phyloP scores from a whole-genome alignment of 2,113 vertebrate genomes.

The Seriola rivoliana region DNA sequence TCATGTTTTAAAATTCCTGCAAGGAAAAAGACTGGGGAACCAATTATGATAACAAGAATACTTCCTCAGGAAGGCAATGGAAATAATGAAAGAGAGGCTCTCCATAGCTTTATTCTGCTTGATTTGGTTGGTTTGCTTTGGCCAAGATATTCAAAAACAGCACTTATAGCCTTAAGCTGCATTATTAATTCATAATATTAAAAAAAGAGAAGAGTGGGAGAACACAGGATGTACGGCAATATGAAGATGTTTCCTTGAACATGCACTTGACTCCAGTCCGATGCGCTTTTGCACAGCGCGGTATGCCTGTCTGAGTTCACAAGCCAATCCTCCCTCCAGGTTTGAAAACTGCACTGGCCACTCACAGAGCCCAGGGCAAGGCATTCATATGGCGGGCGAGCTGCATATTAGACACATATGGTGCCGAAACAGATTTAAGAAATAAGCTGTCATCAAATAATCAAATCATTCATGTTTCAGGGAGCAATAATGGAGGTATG shows the following conservation, averaged over 20 bases:
- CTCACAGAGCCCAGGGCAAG: slow-evolving; percentile 71
- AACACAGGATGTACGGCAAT: slow-evolving; percentile 34
- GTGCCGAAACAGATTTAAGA: slow-evolving; percentile 84
- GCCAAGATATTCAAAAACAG: slow-evolving; percentile 73
- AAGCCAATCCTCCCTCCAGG: slow-evolving; percentile 79
- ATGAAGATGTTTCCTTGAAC: slow-evolving; percentile 68
- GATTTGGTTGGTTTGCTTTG: slow-evolving; percentile 73
- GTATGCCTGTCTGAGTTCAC: slow-evolving; percentile 73
- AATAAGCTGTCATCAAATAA: slow-evolving; percentile 86
- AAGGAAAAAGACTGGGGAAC: slow-evolving; percentile 56
- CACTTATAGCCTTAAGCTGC: slow-evolving; percentile 75
- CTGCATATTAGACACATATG: slow-evolving; percentile 80
- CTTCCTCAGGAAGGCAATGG: slow-evolving; percentile 74
- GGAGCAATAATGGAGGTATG: slow-evolving; percentile 79
- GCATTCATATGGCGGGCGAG: slow-evolving; percentile 59
- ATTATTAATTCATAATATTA: slow-evolving; percentile 72
- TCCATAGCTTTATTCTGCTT: slow-evolving; percentile 75
- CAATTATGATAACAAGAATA: slow-evolving; percentile 86
- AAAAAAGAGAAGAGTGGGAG: slow-evolving; percentile 28
- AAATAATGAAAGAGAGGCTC: slow-evolving; percentile 67
- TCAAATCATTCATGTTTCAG: slow-evolving; percentile 84
- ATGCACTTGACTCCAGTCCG: slow-evolving; percentile 77
- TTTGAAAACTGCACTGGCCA: slow-evolving; percentile 70
- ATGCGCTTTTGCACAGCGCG: slow-evolving; percentile 73
- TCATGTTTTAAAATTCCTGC: slow-evolving; percentile 71